Evolutionary conservation across 2,113 vertebrate genomes (phyloP), one percentile per base, ranked within the genome.

Genomic region (Cephalophus harveyi): DNA sequence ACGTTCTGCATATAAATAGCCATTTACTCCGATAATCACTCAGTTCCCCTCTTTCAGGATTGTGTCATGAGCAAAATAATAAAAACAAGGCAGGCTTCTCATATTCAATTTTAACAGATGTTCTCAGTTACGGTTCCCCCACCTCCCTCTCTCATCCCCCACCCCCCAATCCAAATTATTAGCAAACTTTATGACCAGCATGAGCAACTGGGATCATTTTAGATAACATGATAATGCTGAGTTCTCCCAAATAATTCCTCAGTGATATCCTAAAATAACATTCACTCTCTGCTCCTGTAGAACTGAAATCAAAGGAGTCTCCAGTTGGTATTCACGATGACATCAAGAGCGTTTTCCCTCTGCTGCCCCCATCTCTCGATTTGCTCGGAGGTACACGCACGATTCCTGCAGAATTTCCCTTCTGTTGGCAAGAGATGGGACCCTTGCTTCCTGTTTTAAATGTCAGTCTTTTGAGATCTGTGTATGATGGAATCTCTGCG

Each of bases 1-100:
- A 40, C 1, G 0, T 83, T 91, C 95, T 97, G 84, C 57, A 76
- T 96, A 6, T 52, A 95, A 62, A 83, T 92, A 93, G 83, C 87
- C 57, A 93, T 95, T 95, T 25, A 25, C 96, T 94, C 71, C 52
- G 82, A 13, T 96, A 94, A 81, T 88, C 98, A 74, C 94, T 90
- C 82, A 76, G 12, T 36, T 13, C 89, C 87, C 50, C n/a, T 92
- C 54, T 74, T 97, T 95, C 67, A 76, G 96, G 19, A 90, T 40
- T 87, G 54, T 74, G 87, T 87, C 48, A 3, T 54, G 83, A 96
- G 87, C 74, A 36, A 82, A 88, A 67, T 92, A 97, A 4, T 84
- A 85, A 50, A 96, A 97, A 89, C 0, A 83, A 96, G 33, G 54
- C 91, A 82, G 8, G 28, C 55, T 64, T 52, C 10, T 28, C 60